Evolutionary conservation across 2,888 invertebrate genomes (phyloP), one percentile per base, ranked within the genome.

Genomic region (Rhagophthalmus giganteus): DNA sequence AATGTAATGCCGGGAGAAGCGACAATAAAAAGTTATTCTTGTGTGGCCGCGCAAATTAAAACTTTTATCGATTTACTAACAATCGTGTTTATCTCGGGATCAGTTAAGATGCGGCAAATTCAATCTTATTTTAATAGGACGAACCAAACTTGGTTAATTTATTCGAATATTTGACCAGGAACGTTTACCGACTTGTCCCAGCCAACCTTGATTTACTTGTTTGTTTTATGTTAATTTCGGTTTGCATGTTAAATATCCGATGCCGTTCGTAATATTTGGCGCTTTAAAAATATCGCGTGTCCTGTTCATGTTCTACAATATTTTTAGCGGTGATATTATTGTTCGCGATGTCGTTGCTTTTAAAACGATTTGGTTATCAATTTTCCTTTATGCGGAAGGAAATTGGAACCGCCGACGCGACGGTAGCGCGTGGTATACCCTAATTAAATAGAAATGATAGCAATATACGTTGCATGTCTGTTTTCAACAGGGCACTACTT

Each of bases 201-300:
- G 54, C 46, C 56, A 54, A 54, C 58, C 61, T 61, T 63, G 61
- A 63, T 61, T 62, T 62, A 63, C 63, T 58, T 62, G 63, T 63
- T 63, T 62, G 62, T 59, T 61, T 63, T 63, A 63, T 63, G 63
- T 58, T 63, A 62, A 63, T 63, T 58, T 55, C 50, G 35, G 47
- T 58, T 59, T 54, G 59, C 61, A 63, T 63, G 59, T 59, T 58
- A 55, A 60, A 63, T 61, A 60, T 58, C 55, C 57, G 51, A 47
- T 54, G 53, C 45, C 51, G 52, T 41, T 47, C 50, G 50, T 59
- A 57, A 54, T 55, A 55, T 52, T 53, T 55, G 46, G 32, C 15
- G 20, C 47, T 46, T 46, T 54, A 51, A 57, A 55, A 50, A n/a
- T 57, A 55, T 55, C 44, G 47, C 48, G 46, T 53, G 54, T 50